Conservation (phyloP, 30 jellyfish, hydroid and myxozoan genomes). For the Hydractinia symbiolongicarpus region DNA sequence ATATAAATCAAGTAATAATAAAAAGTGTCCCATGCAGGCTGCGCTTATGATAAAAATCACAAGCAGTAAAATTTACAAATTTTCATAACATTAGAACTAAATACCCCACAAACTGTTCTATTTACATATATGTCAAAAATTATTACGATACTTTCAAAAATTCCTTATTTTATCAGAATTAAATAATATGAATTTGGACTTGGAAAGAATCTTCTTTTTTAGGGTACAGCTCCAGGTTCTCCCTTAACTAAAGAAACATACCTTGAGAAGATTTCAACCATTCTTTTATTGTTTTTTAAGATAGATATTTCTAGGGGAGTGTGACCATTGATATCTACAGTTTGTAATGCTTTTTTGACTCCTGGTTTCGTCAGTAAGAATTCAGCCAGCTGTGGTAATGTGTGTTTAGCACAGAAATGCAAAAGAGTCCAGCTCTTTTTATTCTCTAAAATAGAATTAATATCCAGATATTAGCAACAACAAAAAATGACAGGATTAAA, state of each 20-base stretch:
- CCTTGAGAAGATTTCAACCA: slow-evolving; percentile 82
- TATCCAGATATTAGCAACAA: not conserved
- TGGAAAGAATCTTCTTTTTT: no score
- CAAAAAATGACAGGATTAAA: not conserved
- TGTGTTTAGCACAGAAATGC: slow-evolving; percentile 86
- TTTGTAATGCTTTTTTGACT: slow-evolving; percentile 51
- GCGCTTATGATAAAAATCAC: no score
- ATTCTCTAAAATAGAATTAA: not conserved
- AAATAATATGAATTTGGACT: no score
- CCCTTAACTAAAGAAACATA: slow-evolving; percentile 1
- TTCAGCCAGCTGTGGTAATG: slow-evolving; percentile 55
- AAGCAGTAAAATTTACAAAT: no score
- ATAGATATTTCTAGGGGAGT: slow-evolving; percentile 71
- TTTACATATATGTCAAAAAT: no score
- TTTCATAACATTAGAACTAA: no score
- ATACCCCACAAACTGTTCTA: no score
- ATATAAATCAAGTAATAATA: no score
- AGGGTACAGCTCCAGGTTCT: not conserved
- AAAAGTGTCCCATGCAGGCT: no score
- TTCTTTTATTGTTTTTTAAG: slow-evolving; percentile 30
- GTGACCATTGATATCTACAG: slow-evolving; percentile 43
- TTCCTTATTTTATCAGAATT: no score
- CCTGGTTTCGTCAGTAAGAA: slow-evolving; percentile 46
- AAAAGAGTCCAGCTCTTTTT: slow-evolving; percentile 64
- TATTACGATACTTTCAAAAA: no score